Evolutionary conservation across 2,888 invertebrate species (phyloP), one percentile per base, ranked within the genome.

Genomic region (Rhabditoides inermis): DNA sequence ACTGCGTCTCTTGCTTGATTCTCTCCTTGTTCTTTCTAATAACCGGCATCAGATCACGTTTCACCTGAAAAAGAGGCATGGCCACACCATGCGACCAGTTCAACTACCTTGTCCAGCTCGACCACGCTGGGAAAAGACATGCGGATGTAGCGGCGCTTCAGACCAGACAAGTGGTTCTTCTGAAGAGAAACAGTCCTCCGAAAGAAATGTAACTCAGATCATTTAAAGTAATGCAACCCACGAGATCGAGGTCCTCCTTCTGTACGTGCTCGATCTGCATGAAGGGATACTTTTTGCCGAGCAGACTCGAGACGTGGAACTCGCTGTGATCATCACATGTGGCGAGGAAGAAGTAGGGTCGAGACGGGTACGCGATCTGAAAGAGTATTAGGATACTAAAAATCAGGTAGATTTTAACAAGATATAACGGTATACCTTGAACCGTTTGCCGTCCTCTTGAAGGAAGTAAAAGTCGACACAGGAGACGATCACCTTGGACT

Each of bases 391-490:
- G 27, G 12, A n/a, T n/a, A n/a, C n/a, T n/a, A n/a, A n/a, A n/a
- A n/a, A 32, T 32, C 32, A 32, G 15, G 32, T 32, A 32, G 32
- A 32, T 32, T 32, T 32, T 10, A 7, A 32, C n/a, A n/a, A n/a
- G n/a, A n/a, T n/a, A n/a, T n/a, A n/a, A n/a, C n/a, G n/a, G n/a
- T n/a, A n/a, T 52, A 90, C 84, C 82, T 95, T 94, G 77, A 94
- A 95, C 58, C 94, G 81, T 0, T 85, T 83, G 0, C 94, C 94
- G 79, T 94, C 90, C 83, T 94, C 92, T 81, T 92, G 86, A 65
- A 98, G 85, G 75, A 98, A 98, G 77, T 92, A 98, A 75, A 89
- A 89, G 78, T 95, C 94, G 61, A 95, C 86, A 2, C 90, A 91
- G 56, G 91, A 88, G 3, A 90, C 83, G 25, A 95, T 78, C n/a